Evolutionary conservation across 2,888 invertebrate genomes (phyloP).

Genomic region (Andricus curvator): DNA sequence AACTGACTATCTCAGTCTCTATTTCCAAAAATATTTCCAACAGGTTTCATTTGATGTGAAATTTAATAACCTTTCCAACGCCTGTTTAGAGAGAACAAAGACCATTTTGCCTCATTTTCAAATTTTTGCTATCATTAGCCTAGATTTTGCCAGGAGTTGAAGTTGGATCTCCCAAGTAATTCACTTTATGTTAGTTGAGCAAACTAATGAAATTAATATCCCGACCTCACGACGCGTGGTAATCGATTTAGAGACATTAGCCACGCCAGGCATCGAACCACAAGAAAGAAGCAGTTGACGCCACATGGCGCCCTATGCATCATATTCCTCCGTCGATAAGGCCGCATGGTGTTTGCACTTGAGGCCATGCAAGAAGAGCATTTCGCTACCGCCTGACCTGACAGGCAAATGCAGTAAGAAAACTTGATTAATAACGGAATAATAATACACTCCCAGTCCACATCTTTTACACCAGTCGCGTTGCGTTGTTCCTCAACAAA

Average conservation of each 20-base stretch:
- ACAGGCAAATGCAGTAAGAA: conserved; percentile 65
- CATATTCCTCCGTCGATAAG: conserved; percentile 67
- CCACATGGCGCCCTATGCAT: conserved; percentile 66
- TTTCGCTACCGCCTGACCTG: conserved; percentile 65
- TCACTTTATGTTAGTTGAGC: no score
- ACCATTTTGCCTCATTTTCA: no score
- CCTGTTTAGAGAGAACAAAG: no score
- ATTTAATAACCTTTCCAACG: no score
- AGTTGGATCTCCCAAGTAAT: no score
- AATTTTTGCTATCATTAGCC: no score
- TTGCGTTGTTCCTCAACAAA: conserved; percentile 36
- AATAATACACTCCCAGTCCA: conserved; percentile 66
- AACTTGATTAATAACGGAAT: conserved; percentile 75
- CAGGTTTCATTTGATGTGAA: no score
- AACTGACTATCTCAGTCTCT: no score
- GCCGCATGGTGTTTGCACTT: conserved; percentile 52
- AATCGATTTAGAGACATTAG: conserved; percentile 51
- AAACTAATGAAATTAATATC: conserved; percentile 37
- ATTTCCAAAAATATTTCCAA: no score
- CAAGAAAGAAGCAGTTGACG: conserved; percentile 52
- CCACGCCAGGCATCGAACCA: conserved; percentile 28
- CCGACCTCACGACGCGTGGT: conserved; percentile 46
- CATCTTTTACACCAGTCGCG: conserved; percentile 30
- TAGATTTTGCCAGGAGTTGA: no score
- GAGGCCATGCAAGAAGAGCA: conserved; percentile 64